Evolutionary conservation across 1,140 invertebrate genomes (phyloP).

Genomic region (Drosophila azteca): DNA sequence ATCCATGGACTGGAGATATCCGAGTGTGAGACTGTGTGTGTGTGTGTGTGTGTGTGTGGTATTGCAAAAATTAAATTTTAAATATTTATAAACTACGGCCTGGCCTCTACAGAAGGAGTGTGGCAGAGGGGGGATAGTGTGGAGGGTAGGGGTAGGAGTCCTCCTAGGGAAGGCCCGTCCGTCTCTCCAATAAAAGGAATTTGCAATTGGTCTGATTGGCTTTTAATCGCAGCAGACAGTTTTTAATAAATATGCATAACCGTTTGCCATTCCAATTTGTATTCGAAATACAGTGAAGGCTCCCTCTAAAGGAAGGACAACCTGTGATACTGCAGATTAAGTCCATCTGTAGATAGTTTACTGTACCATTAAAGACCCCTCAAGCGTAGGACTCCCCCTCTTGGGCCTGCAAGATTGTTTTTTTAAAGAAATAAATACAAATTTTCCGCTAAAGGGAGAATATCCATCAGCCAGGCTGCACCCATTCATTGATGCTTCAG

Average conservation of each 20-base stretch:
- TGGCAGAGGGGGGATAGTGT: neutral
- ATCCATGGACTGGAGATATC: slow-evolving; percentile 1
- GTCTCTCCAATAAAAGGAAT: slow-evolving; percentile 70
- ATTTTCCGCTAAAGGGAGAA: neutral
- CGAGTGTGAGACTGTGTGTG: neutral
- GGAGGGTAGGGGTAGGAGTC: slow-evolving; percentile 5
- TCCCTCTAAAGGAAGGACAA: slow-evolving; percentile 1
- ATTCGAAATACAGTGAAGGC: slow-evolving; percentile 15
- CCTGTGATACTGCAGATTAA: too few relatives aligned
- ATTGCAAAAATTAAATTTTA: slow-evolving; percentile 79
- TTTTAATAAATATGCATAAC: slow-evolving; percentile 82
- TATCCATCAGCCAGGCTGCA: neutral
- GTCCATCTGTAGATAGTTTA: too few relatives aligned
- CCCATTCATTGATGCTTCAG: too few relatives aligned
- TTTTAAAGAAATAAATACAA: too few relatives aligned
- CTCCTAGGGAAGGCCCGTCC: slow-evolving; percentile 16
- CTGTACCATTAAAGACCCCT: too few relatives aligned
- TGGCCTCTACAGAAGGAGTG: slow-evolving; percentile 2
- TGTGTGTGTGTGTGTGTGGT: slow-evolving; percentile 33
- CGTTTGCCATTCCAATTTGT: slow-evolving; percentile 37
- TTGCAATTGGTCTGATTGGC: slow-evolving; percentile 80
- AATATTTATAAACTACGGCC: slow-evolving; percentile 72
- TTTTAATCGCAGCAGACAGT: slow-evolving; percentile 81
- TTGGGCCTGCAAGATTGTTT: too few relatives aligned
- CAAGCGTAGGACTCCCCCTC: too few relatives aligned